These are phyloP conservation scores for Platorchestia sp. DNA, from an alignment of 1,140 invertebrate species.

Conservation along the genomic window DNA sequence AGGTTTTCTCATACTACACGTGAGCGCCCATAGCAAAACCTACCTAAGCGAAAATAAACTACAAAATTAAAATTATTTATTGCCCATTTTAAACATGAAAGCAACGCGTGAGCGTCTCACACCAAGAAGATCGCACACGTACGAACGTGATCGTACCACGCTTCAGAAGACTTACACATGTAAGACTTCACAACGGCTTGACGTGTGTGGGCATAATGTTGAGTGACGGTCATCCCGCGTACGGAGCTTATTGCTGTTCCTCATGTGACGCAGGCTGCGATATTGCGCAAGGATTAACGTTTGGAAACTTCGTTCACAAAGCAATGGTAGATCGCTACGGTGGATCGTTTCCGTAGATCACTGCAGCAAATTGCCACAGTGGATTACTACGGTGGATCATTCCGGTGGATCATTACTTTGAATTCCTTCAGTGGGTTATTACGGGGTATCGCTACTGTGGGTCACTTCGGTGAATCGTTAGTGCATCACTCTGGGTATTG, in stretches of 20 bases:
- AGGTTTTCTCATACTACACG: too few relatives aligned
- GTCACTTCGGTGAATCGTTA: too few relatives aligned
- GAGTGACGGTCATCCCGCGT: neutral
- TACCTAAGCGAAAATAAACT: too few relatives aligned
- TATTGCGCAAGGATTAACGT: neutral
- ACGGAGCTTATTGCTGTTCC: neutral
- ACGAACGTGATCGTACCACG: neutral
- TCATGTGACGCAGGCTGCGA: neutral
- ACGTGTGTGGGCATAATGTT: neutral
- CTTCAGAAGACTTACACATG: neutral
- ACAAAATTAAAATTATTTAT: too few relatives aligned
- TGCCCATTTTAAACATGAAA: neutral
- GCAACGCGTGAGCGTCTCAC: neutral
- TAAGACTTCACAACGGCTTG: neutral
- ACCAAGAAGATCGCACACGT: neutral
- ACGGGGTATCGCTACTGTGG: neutral
- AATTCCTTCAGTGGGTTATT: neutral
- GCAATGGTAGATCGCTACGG: neutral
- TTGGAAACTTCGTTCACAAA: neutral
- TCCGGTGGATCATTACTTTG: neutral
- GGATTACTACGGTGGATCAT: neutral
- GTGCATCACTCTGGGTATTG: neutral
- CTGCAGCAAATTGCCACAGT: too few relatives aligned
- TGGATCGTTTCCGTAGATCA: too few relatives aligned
- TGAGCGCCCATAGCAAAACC: too few relatives aligned